A percentile compares a stretch with the other conserved stretches of the same genome.
phyloP scores from a whole-genome alignment of 1,140 invertebrate genomes.

The Drosophila mojavensis region DNA sequence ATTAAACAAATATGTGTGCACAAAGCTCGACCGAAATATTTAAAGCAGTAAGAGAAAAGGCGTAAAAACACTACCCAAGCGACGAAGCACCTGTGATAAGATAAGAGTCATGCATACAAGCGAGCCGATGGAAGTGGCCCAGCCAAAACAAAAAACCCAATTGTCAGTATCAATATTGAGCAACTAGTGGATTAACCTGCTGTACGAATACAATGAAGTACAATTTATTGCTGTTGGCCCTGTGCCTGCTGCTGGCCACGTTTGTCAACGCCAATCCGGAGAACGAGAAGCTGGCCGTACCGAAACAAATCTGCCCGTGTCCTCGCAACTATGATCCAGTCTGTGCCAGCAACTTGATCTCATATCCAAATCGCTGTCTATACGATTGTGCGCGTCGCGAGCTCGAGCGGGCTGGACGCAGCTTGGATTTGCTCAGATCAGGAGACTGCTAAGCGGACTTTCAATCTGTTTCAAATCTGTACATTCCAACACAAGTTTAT shows the following conservation, averaged over 20 bases:
- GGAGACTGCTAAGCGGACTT: constrained; percentile 56
- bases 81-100: constrained; percentile 50
- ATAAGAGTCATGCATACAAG: constrained; percentile 43
- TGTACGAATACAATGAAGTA: constrained; percentile 53
- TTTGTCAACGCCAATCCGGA: constrained; percentile 24
- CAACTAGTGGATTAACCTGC: constrained; percentile 64
- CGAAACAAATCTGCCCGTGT: constrained; percentile 81
- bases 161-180: constrained; percentile 51
- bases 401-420: constrained; percentile 64
- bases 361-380: constrained; percentile 85
- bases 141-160: constrained; percentile 17
- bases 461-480: background rate
- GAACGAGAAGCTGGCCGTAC: background rate
- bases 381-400: constrained; percentile 81
- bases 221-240: constrained; percentile 45
- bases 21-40: background rate
- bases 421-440: constrained; percentile 51
- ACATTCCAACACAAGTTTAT: background rate
- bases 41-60: constrained; percentile 2
- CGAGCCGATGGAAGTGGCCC: constrained; percentile 11
- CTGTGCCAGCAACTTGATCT: constrained; percentile 84
- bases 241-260: constrained; percentile 57
- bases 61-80: background rate
- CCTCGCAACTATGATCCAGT: constrained; percentile 84
- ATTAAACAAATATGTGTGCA: background rate